Evolutionary conservation across 2,113 vertebrate genomes (phyloP).

Genomic region (Psammodynastes pulverulentus): DNA sequence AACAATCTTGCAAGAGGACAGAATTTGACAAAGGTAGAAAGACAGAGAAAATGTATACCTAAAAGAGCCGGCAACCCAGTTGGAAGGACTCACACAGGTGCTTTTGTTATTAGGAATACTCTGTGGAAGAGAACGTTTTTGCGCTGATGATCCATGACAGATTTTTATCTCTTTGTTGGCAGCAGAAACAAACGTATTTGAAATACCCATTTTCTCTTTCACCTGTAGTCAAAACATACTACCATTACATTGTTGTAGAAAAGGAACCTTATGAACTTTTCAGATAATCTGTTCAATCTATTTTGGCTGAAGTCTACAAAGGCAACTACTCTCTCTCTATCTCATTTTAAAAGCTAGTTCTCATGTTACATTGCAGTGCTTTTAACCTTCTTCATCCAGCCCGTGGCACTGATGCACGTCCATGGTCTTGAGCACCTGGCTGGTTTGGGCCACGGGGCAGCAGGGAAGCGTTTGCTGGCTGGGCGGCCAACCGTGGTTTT

Average conservation of each 20-base stretch:
- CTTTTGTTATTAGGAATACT: constrained; percentile 67
- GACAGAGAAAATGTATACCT: constrained; percentile 63
- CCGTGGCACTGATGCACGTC: no score
- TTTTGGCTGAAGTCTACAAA: neutral
- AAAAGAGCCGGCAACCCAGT: constrained; percentile 68
- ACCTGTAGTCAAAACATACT: constrained; percentile 47
- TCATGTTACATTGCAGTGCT: neutral
- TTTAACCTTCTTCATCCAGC: neutral
- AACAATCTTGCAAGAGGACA: neutral
- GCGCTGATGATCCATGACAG: constrained; percentile 56
- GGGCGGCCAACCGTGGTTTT: no score
- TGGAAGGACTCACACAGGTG: constrained; percentile 56
- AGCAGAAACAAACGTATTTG: constrained; percentile 64
- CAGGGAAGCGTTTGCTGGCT: no score
- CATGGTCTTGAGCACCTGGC: no score
- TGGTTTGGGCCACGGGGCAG: no score
- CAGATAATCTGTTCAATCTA: neutral
- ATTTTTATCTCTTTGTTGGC: constrained; percentile 69
- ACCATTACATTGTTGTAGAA: neutral
- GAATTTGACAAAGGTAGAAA: neutral
- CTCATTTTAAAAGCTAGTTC: neutral
- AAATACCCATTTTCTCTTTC: constrained; percentile 70
- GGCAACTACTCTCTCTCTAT: neutral
- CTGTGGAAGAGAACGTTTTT: constrained; percentile 73
- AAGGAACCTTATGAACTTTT: neutral